phyloP scores from a whole-genome alignment of 2,888 invertebrate species.

The Synergus itoensis region DNA sequence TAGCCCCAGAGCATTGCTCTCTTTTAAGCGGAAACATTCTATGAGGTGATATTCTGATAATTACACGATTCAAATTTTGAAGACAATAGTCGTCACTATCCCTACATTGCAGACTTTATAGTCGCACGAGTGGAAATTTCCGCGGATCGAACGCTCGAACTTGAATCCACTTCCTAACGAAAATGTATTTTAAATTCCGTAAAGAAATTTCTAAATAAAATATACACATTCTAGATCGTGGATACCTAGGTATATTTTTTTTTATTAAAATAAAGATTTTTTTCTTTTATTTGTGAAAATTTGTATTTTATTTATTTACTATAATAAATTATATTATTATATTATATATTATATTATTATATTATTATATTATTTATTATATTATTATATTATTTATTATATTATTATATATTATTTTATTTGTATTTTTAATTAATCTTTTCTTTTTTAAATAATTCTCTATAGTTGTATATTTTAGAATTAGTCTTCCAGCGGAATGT shows the following conservation, averaged over 20 bases:
- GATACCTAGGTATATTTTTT: no score
- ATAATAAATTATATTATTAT: no score
- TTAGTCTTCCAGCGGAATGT: background rate
- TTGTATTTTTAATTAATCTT: background rate
- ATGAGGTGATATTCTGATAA: background rate
- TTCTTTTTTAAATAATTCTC: background rate
- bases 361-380: no score
- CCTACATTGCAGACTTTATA: background rate
- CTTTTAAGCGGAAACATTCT: background rate
- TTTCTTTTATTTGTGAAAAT: no score
- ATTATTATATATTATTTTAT: no score
- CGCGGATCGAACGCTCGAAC: background rate
- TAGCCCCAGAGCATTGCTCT: constrained; percentile 5
- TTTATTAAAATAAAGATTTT: no score
- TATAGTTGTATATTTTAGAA: background rate
- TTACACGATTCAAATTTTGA: constrained; percentile 6
- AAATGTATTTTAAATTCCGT: background rate
- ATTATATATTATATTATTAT: no score
- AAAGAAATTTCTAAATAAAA: background rate
- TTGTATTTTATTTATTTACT: no score
- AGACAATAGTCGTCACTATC: background rate
- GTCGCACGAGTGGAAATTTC: constrained; percentile 14
- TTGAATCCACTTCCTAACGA: background rate
- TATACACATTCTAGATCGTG: background rate
- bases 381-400: no score